Percentiles rank a stretch among this genome's conserved stretches.
Evolutionary conservation across 2,888 invertebrate species (phyloP).

Genomic region (Panzeria rudis): DNA sequence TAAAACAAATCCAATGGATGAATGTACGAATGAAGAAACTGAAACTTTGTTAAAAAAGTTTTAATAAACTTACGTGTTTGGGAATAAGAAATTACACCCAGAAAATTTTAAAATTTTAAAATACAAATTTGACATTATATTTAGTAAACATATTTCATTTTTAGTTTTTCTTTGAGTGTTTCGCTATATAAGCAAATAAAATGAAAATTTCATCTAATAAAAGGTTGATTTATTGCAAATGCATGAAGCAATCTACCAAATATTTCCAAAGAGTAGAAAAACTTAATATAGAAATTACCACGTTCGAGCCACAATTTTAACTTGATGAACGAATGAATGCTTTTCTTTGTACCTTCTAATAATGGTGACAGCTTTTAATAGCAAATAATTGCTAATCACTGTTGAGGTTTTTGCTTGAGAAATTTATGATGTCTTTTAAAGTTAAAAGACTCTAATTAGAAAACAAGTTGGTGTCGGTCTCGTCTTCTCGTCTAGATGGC

Average conservation of each 20-base stretch:
- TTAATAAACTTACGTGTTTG: conserved; percentile 52
- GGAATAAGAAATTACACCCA: background rate
- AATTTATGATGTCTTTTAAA: conserved; percentile 15
- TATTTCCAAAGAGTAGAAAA: conserved; percentile 4
- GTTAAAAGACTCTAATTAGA: conserved; percentile 40
- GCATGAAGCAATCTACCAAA: conserved; percentile 1
- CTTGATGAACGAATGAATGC: background rate
- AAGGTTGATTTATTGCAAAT: conserved; percentile 60
- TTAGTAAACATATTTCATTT: background rate
- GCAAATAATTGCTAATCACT: conserved; percentile 63
- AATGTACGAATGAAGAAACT: conserved; percentile 13
- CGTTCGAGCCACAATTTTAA: conserved; percentile 19
- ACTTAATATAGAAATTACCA: background rate
- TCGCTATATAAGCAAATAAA: background rate
- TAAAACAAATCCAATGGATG: conserved; percentile 16
- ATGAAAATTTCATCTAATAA: conserved; percentile 28
- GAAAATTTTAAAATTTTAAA: background rate
- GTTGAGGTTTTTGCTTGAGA: conserved; percentile 4
- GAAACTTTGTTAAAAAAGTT: conserved; percentile 37
- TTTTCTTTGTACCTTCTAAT: background rate
- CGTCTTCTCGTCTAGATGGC: background rate
- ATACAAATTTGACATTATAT: background rate
- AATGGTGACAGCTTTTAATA: conserved; percentile 57
- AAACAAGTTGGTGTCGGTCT: background rate
- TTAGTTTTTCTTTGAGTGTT: conserved; percentile 17